A percentile compares a stretch with the other conserved stretches of the same genome.
Conservation (phyloP, 2,888 invertebrate species). For the Athetis lepigone region DNA sequence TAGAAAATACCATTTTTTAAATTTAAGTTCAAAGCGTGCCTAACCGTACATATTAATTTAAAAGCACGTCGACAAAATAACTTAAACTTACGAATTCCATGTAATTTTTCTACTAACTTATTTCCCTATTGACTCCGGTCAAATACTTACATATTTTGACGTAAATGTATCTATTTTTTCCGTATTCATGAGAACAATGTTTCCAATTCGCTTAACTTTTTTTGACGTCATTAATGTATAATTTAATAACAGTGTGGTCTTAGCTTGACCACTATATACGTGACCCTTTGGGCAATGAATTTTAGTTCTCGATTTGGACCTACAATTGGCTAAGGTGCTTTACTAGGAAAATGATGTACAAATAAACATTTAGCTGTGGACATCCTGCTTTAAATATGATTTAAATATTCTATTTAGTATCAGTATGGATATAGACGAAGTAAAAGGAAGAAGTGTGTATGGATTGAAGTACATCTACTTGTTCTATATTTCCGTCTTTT, state of each 20-base stretch:
- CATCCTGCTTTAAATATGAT: conserved; percentile 7
- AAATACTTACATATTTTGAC: conserved; percentile 7
- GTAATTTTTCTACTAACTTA: background rate
- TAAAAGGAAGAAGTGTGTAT: background rate
- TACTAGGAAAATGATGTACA: conserved; percentile 22
- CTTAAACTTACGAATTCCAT: conserved; percentile 11
- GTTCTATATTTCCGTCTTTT: conserved; percentile 9
- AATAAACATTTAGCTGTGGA: background rate
- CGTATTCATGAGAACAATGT: conserved; percentile 37
- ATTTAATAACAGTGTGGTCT: background rate
- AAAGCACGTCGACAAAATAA: background rate
- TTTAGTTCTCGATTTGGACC: conserved; percentile 10
- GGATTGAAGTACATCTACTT: too few species aligned
- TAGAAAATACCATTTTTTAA: too few species aligned
- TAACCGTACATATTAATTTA: background rate
- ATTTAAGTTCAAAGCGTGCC: too few species aligned
- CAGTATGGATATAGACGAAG: background rate
- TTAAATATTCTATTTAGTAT: background rate
- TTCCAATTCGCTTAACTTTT: background rate
- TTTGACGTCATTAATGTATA: conserved; percentile 17
- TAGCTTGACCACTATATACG: background rate
- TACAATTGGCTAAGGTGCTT: too few species aligned
- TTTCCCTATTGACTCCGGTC: conserved; percentile 22
- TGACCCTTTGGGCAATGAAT: background rate
- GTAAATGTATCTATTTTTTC: conserved; percentile 14